Evolutionary conservation across 2,888 invertebrate genomes (phyloP), one percentile per base, ranked within the genome.

Genomic region (Eilema caniola): DNA sequence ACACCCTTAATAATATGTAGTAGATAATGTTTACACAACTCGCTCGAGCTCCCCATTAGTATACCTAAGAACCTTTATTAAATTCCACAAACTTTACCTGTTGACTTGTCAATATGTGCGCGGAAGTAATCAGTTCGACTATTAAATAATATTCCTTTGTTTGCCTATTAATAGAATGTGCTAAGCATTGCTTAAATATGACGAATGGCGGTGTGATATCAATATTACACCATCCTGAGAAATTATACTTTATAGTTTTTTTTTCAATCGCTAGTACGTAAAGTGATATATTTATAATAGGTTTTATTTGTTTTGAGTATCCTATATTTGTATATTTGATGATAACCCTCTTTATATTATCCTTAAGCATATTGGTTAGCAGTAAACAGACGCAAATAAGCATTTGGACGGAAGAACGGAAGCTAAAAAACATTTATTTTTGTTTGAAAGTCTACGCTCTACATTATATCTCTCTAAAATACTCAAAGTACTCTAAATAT

Each of bases 151-250:
- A 31, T n/a, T 37, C 20, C 28, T 33, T 33, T 62, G 62, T 62
- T 62, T 31, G 31, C 10, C 65, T 61, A 23, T 28, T 61, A 70
- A 70, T 61, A 56, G 11, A 62, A 62, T 62, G 33, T 62, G 62
- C 62, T 62, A 37, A 62, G 23, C 23, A 37, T 62, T 62, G 62
- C 33, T 62, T 31, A 37, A 62, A 62, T 62, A 33, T 62, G 33
- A 62, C 37, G 62, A 37, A 33, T 62, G 33, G 24, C 62, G 5
- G 28, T 37, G n/a, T n/a, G 25, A 25, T 59, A 59, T 59, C 57
- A 24, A 59, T 7, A 59, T 59, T 59, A 25, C 57, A 59, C 24
- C 25, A 25, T 59, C 25, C 23, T 59, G 57, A 59, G 57, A 57
- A 57, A 59, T 24, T 16, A 25, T 12, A 59, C 57, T 24, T 59